phyloP scores from a whole-genome alignment of 2,797 vertebrate genomes.

The Hybognathus amarus region DNA sequence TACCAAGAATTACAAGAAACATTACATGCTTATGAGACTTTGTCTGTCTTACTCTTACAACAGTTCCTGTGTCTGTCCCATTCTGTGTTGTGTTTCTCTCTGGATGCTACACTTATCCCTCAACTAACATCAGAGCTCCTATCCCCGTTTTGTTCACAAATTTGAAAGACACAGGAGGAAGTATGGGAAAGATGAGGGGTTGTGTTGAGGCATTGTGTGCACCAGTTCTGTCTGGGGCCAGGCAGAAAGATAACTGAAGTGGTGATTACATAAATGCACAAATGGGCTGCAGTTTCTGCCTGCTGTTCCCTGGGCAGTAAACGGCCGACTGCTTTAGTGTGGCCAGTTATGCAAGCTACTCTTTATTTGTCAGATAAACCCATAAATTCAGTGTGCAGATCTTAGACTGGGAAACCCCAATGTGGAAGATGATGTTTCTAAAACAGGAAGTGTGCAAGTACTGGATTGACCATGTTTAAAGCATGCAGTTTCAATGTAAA shows the following conservation, averaged over 20 bases:
- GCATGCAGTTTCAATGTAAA: neutral
- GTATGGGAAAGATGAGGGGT: neutral
- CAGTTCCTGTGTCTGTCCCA: neutral
- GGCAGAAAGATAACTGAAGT: conserved; percentile 35
- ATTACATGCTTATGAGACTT: neutral
- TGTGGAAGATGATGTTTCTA: neutral
- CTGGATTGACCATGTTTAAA: neutral
- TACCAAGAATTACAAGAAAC: conserved; percentile 3
- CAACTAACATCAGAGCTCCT: neutral
- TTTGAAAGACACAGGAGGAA: conserved; percentile 10
- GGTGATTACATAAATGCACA: conserved; percentile 45
- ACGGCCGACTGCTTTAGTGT: conserved; percentile 33
- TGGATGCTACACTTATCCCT: neutral
- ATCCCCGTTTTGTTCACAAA: neutral
- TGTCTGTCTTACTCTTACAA: conserved; percentile 23
- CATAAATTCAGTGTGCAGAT: conserved; percentile 1
- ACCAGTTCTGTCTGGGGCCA: too few species aligned
- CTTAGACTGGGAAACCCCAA: neutral
- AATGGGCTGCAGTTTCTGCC: conserved; percentile 48
- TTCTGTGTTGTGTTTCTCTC: conserved; percentile 13
- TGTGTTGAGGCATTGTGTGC: conserved; percentile 37
- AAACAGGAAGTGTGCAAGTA: neutral
- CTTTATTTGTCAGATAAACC: conserved; percentile 30
- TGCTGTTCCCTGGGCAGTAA: conserved; percentile 38
- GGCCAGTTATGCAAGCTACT: conserved; percentile 34